Evolutionary conservation across 2,113 vertebrate genomes (phyloP).

Genomic region (Oreochromis spilurus): DNA sequence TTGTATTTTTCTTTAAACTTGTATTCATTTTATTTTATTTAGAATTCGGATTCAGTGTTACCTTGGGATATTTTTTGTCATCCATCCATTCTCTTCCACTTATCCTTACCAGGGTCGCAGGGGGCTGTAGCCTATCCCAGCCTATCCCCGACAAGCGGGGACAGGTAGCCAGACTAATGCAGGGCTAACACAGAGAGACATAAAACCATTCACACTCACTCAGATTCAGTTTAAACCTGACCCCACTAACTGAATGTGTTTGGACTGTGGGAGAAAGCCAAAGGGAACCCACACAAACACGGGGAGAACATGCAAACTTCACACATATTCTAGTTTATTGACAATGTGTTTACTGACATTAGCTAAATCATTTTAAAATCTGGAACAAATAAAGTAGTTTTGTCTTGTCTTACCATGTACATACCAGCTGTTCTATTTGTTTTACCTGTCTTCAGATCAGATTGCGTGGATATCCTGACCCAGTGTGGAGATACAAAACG

Average conservation of each 20-base stretch:
- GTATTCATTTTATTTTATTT: neutral
- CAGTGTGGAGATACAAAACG: constrained; percentile 90
- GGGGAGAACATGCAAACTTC: neutral
- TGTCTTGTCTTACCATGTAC: neutral
- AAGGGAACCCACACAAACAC: neutral
- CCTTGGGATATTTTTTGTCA: neutral
- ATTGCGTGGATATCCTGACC: constrained; percentile 94
- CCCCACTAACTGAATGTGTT: neutral
- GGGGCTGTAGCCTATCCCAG: neutral
- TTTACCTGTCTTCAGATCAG: constrained; percentile 76
- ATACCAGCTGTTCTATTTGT: neutral
- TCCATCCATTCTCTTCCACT: neutral
- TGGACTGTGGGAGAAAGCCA: neutral
- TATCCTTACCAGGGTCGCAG: neutral
- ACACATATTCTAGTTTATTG: neutral
- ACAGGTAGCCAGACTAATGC: neutral
- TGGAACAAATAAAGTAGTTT: neutral
- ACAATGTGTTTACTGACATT: neutral
- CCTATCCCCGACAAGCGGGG: neutral
- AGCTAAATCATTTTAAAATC: neutral
- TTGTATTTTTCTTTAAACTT: neutral
- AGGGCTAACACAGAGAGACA: neutral
- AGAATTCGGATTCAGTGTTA: neutral
- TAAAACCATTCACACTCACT: neutral
- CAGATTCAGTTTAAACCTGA: neutral